Percentiles rank a stretch among this genome's conserved stretches.
Conservation (phyloP, 2,888 invertebrate species). For the Macaria notata region DNA sequence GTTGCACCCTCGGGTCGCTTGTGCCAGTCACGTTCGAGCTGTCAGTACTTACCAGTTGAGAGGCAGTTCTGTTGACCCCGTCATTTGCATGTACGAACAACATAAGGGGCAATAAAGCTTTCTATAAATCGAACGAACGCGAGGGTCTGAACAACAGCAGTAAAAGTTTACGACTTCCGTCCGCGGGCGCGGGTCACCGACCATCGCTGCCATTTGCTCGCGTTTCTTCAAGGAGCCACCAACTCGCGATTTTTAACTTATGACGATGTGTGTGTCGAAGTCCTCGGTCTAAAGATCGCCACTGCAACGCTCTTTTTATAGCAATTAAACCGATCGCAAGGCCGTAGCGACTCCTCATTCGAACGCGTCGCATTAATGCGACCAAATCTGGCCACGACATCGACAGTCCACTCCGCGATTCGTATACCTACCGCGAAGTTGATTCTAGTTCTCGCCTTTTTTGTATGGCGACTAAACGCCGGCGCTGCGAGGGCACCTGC, state of each 20-base stretch:
- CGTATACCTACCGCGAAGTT: conserved; percentile 41
- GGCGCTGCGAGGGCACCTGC: conserved; percentile 55
- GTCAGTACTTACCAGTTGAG: background rate
- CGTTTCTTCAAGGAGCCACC: conserved; percentile 28
- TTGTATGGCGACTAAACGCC: conserved; percentile 51
- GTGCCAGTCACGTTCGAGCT: conserved; percentile 29
- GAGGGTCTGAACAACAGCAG: conserved; percentile 46
- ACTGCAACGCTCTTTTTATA: conserved; percentile 41
- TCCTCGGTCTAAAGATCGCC: conserved; percentile 25
- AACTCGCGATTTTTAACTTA: conserved; percentile 16
- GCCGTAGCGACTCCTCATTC: conserved; percentile 40
- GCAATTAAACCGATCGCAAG: conserved; percentile 57
- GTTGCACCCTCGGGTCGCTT: conserved; percentile 30
- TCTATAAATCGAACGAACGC: conserved; percentile 50
- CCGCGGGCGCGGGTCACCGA: conserved; percentile 32
- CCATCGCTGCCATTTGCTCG: conserved; percentile 34
- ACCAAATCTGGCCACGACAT: conserved; percentile 46
- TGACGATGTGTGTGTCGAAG: conserved; percentile 18
- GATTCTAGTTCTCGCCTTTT: conserved; percentile 53
- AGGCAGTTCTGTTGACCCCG: conserved; percentile 43
- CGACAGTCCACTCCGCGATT: conserved; percentile 23
- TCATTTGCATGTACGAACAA: conserved; percentile 44
- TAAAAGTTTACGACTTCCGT: conserved; percentile 64
- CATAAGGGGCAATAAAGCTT: conserved; percentile 52
- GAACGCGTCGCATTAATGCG: conserved; percentile 42